Evolutionary conservation across 2,113 vertebrate genomes (phyloP), one percentile per base, ranked within the genome.

Genomic region (Himantopus leucocephalus): DNA sequence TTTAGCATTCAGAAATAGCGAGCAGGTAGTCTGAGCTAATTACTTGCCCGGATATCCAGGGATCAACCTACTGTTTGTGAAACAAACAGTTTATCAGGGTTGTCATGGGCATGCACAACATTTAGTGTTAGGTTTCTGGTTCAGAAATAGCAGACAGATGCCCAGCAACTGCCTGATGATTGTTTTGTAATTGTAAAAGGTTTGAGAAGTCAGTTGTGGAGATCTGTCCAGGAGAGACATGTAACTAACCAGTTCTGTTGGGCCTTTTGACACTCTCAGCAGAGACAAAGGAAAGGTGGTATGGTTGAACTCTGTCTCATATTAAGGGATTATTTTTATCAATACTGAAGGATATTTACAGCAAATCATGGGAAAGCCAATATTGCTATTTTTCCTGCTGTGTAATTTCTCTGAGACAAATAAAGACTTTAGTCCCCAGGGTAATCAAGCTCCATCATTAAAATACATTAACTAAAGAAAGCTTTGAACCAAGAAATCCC

Each of bases 131-230:
- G 48, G 70, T 81, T 94, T 87, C 92, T 72, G 70, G 39, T 72
- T 91, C 93, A 82, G 58, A 95, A 94, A 64, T 92, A 94, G 81
- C 73, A 76, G 73, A 43, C 60, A 47, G 52, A 52, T 85, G 66
- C 62, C 67, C 66, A 58, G 48, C 58, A 72, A 41, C 56, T 72
- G 48, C 22, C 30, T n/a, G 16, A 39, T 78, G 41, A 66, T 77
- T 66, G 43, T 83, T 88, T n/a, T 77, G 41, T 53, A n/a, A 74
- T 64, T 35, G 43, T 37, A 35, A 66, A 82, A 72, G 21, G 5
- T 43, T 72, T 73, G 75, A 50, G 50, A 53, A 80, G 59, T 90
- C 45, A 34, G 23, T 66, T 76, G 37, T 70, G 72, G 53, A 62
- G 75, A 16, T 62, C 14, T 66, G 8, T 55, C 43, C 26, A 67